Evolutionary conservation across 2,113 vertebrate species (phyloP), one percentile per base, ranked within the genome.

Genomic region (Dasyornis broadbenti): DNA sequence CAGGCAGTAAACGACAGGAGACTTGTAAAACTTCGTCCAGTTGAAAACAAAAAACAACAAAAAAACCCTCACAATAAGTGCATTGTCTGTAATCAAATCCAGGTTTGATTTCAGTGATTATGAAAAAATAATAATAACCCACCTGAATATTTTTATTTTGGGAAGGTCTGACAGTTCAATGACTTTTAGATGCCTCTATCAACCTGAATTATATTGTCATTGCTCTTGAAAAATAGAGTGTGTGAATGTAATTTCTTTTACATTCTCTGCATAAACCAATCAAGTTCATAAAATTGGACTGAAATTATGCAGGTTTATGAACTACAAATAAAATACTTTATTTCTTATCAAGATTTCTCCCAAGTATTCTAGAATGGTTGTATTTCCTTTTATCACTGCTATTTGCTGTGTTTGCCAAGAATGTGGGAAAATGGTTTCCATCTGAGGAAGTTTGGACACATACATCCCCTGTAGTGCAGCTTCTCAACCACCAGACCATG

Each of bases 41-140:
- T 15, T 86, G 64, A 86, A 91, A 92, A 85, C 45, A 1, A 45
- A 73, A 56, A 65, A 47, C 7, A 33, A 52, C 3, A n/a, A 54
- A 35, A 44, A 35, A 31, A 8, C 3, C 3, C 1, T 4, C 4
- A 9, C 1, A 0, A 5, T 27, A 86, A 69, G 2, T 44, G 13
- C 10, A 65, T 56, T 56, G 15, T 81, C 27, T 72, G 40, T 76
- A 76, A 89, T 76, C 1, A 86, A 91, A 76, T 33, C 9, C 11
- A 75, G 31, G 31, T 35, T 77, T 77, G 65, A 83, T 72, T 82
- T 69, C 22, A 52, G 33, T 59, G 35, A 56, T 49, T 1, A 1
- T 37, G 16, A 64, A 68, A 68, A 56, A 85, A 27, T 40, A 71
- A 22, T 7, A 79, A 54, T 9, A 84, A 5, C 1, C 2, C 16